Base-by-base conservation (phyloP, 2,797 vertebrate species). In the Harpagifer antarcticus region DNA sequence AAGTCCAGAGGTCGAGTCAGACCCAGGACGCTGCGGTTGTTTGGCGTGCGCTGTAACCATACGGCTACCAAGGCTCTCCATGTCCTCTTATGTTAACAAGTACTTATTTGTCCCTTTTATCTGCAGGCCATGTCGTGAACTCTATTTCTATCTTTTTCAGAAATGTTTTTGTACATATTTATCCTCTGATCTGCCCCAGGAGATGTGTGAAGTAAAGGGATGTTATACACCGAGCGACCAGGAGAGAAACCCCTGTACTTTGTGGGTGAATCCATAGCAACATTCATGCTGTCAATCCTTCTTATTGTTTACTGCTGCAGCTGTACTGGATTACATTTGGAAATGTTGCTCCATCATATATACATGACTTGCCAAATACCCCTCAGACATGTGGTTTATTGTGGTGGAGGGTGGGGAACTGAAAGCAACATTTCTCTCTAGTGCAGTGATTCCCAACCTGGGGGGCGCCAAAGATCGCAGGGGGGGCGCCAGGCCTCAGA, bases 141-240 rank as follows among this genome's bases (percentile, higher is more conserved):
- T 49, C 12, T 10, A 31, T 47, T 65, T 33, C 23, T 53, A 8
- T 19, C 16, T 60, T 60, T 60, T 19, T 3, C 8, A 16, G 43
- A 49, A 15, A 37, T 16, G 11, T 53, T n/a, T 56, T 52, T 63
- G 33, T 42, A 44, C 37, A 27, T 33, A 58, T 56, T 6, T 9
- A 69, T 66, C 72, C 75, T 59, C 47, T 76, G 56, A 79, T 10
- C 56, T 63, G 48, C 11, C 16, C 19, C 14, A 12, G 12, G 23
- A 77, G n/a, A 14, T 43, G 19, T 43, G 61, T 9, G 23, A 49
- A 17, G 50, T 14, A 14, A 52, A 53, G 17, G n/a, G 4, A 68
- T 47, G 20, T 42, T 55, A 50, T 17, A 43, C 6, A 49, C 3
- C 1, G 2, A 47, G 5, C 0, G 20, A 56, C 4, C 9, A 60